These are phyloP conservation scores for Caracal caracal DNA, from an alignment of 2,113 vertebrate genomes.

Conservation along the genomic window DNA sequence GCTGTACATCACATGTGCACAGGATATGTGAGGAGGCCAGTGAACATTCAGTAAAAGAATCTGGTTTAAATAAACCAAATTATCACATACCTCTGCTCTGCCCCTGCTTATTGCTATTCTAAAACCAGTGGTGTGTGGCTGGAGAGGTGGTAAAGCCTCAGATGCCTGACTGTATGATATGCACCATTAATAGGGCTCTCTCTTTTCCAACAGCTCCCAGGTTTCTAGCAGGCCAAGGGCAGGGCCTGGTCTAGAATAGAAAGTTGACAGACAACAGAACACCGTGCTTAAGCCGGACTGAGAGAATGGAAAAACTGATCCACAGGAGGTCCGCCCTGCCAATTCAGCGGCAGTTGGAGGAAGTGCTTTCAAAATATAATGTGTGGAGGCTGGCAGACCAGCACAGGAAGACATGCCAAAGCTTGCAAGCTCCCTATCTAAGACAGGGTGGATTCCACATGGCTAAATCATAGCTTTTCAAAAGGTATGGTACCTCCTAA, in stretches of 20 bases:
- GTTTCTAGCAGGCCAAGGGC: constrained; percentile 30
- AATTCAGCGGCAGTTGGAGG: constrained; percentile 70
- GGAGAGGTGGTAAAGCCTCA: background rate
- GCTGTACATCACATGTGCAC: background rate
- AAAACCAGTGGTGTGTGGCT: constrained; percentile 37
- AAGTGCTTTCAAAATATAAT: constrained; percentile 72
- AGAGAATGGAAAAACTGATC: constrained; percentile 77
- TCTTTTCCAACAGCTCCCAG: background rate
- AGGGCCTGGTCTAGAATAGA: constrained; percentile 30
- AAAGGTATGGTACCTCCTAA: background rate
- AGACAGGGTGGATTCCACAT: constrained; percentile 55
- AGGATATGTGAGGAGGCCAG: background rate
- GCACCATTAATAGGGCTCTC: background rate
- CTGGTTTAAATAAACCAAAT: background rate
- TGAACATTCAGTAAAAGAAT: background rate
- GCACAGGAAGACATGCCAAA: constrained; percentile 47
- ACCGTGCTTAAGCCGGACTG: constrained; percentile 19
- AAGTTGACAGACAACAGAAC: constrained; percentile 48
- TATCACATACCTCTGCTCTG: background rate
- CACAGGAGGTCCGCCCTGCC: constrained; percentile 62
- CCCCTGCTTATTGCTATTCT: background rate
- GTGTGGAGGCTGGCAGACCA: constrained; percentile 69
- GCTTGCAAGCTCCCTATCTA: constrained; percentile 65
- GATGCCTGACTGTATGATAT: background rate
- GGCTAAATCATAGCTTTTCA: constrained; percentile 41